phyloP scores from a whole-genome alignment of 2,888 invertebrate genomes.

The Cephus pulcher region DNA sequence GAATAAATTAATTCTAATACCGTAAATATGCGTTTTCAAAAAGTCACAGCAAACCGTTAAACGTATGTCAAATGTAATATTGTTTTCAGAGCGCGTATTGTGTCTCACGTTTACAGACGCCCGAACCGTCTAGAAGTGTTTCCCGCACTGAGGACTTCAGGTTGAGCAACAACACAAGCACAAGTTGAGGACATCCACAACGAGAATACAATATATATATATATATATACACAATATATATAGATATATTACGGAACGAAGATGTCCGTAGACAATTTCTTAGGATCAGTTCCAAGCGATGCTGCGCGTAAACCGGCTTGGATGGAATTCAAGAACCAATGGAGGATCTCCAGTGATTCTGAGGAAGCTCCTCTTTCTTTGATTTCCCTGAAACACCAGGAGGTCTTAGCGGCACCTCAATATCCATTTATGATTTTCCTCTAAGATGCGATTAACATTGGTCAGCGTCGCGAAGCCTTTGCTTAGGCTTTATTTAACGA shows the following conservation, averaged over 20 bases:
- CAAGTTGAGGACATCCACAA: not conserved
- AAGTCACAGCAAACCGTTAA: constrained; percentile 1
- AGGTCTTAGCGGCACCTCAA: not conserved
- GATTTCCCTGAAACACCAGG: not conserved
- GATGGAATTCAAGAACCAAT: not conserved
- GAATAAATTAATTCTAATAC: not conserved
- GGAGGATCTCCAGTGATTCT: not conserved
- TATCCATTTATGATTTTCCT: not conserved
- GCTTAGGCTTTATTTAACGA: not conserved
- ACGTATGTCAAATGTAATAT: constrained; percentile 5
- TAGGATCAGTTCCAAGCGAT: not conserved
- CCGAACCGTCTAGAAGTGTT: constrained; percentile 57
- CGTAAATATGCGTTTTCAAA: not conserved
- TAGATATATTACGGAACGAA: not conserved
- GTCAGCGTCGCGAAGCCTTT: not conserved
- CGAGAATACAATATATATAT: not conserved
- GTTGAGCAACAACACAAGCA: constrained; percentile 37
- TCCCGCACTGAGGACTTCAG: constrained; percentile 49
- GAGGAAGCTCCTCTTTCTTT: not conserved
- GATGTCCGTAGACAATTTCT: not conserved
- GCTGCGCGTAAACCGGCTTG: not conserved
- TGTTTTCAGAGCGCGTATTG: constrained; percentile 7
- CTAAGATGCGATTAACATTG: not conserved
- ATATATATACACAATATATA: not conserved
- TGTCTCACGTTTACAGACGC: constrained; percentile 21